Evolutionary conservation across 2,797 vertebrate genomes (phyloP), one percentile per base, ranked within the genome.

Genomic region (Lindbergichthys nudifrons): DNA sequence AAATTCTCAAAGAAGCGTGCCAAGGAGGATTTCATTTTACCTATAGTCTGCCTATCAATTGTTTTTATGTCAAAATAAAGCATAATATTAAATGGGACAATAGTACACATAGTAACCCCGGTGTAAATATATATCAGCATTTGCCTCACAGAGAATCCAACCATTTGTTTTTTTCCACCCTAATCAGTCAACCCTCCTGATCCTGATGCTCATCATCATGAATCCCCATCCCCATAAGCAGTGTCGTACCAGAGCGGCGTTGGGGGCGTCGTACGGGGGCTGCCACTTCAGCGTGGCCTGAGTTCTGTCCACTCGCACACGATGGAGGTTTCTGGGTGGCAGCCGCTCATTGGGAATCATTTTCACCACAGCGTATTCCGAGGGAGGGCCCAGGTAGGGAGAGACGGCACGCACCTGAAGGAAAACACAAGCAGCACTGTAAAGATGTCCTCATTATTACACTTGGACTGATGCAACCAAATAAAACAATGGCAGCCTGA

Each of bases 301-400:
- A 0, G 95, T 97, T 82, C 97, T 97, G 3, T 94, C 96, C 0
- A 93, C 93, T 30, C 41, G 93, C 65, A 99, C 96, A 0, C 92
- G 85, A 15, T 99, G 98, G 30, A 99, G 96, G 86, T 97, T 97
- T n/a, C 98, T 96, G 5, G 98, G 98, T 0, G 98, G 98, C 21
- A 99, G 96, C 41, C 97, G 87, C 88, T 96, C 97, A n/a, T 96
- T 97, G 0, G 98, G 97, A 81, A 99, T 98, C 98, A 98, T 99
- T 90, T 95, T 97, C 75, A 99, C 97, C 70, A 97, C 97, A 0
- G 94, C 84, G 0, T 93, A 97, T 65, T 97, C 96, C 0, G 98
- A 99, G 0, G 96, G 97, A 0, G 98, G 98, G 3, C 98, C 98
- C 52, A 96, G 87, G 90, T 96, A 99, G 2, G 98, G 98, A 19